These are phyloP conservation scores for Drosophila yooni DNA, from an alignment of 2,888 invertebrate genomes.

Conservation along the genomic window DNA sequence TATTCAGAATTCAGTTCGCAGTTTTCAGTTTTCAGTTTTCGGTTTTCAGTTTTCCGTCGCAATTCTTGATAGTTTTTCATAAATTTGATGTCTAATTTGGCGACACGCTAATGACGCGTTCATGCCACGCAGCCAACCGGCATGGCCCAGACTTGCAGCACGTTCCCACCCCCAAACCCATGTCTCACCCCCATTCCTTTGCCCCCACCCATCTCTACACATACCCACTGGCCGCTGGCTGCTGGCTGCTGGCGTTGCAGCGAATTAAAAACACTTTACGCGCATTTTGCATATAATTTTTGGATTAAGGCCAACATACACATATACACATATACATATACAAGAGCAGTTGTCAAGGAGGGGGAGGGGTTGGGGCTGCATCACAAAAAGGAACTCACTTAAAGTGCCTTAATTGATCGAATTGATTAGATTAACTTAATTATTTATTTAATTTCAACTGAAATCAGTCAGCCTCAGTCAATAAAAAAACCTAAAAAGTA, in stretches of 20 bases:
- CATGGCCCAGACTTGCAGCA: not conserved
- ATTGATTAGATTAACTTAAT: slow-evolving; percentile 40
- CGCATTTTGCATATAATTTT: slow-evolving; percentile 70
- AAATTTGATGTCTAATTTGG: slow-evolving; percentile 61
- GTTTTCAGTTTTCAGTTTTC: not conserved
- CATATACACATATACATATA: slow-evolving; percentile 17
- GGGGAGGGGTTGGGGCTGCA: not conserved
- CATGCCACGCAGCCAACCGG: slow-evolving; percentile 44
- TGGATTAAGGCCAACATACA: slow-evolving; percentile 62
- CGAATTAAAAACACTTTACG: slow-evolving; percentile 75
- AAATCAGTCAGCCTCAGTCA: no score
- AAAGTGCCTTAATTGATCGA: slow-evolving; percentile 63
- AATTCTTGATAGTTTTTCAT: slow-evolving; percentile 59
- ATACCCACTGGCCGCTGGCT: not conserved
- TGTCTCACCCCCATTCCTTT: not conserved
- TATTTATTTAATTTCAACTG: not conserved
- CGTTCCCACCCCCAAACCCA: not conserved
- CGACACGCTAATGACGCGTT: slow-evolving; percentile 60
- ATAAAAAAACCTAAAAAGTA: no score
- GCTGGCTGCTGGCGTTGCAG: slow-evolving; percentile 31
- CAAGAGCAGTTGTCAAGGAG: not conserved
- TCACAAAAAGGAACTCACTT: slow-evolving; percentile 35
- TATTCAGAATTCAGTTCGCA: not conserved
- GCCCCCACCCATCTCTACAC: no score
- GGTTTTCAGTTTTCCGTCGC: slow-evolving; percentile 7